Evolutionary conservation across 2,888 invertebrate genomes (phyloP).

Genomic region (Trachelus stipa): DNA sequence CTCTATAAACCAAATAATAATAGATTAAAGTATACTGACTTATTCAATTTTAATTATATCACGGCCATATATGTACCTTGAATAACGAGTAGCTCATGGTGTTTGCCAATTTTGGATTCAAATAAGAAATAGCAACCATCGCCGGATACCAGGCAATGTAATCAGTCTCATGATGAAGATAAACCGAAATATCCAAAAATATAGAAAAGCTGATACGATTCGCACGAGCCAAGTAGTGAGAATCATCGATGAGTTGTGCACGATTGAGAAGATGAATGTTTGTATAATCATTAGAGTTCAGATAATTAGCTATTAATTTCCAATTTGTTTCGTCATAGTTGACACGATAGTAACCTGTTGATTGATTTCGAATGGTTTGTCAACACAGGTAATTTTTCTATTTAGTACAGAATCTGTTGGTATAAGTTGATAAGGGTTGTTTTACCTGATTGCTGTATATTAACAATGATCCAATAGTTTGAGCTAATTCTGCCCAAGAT

Average conservation of each 20-base stretch:
- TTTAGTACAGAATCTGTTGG: not conserved
- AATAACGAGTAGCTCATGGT: constrained; percentile 70
- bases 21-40: too few species aligned
- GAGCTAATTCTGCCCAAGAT: constrained; percentile 22
- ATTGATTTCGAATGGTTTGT: constrained; percentile 3
- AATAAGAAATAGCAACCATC: constrained; percentile 66
- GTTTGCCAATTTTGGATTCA: constrained; percentile 64
- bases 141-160: constrained; percentile 79
- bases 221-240: constrained; percentile 63
- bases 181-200: constrained; percentile 68
- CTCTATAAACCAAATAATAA: constrained; percentile 35
- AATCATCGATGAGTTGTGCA: constrained; percentile 71
- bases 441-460: constrained; percentile 72
- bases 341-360: constrained; percentile 60
- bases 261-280: constrained; percentile 59
- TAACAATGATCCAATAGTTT: constrained; percentile 72
- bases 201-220: constrained; percentile 62
- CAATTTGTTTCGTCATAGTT: constrained; percentile 63
- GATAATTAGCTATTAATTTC: constrained; percentile 51
- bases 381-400: not conserved
- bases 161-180: constrained; percentile 72
- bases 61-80: constrained; percentile 22
- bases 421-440: constrained; percentile 35
- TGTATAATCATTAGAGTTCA: constrained; percentile 17
- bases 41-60: not conserved